phyloP scores from a whole-genome alignment of 2,113 vertebrate genomes.

The Protobothrops mucrosquamatus region DNA sequence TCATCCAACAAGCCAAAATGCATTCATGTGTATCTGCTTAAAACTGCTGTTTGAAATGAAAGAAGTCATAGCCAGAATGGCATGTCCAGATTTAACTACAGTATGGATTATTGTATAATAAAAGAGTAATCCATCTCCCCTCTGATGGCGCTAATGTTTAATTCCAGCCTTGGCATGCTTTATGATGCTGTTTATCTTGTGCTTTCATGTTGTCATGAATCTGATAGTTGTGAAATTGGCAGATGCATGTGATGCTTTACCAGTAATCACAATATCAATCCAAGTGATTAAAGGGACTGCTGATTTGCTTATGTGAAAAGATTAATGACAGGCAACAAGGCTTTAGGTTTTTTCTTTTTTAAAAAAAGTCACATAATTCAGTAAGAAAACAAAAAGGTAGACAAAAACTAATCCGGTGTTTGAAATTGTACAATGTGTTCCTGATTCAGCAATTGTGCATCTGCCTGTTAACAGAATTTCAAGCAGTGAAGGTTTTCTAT shows the following conservation, averaged over 20 bases:
- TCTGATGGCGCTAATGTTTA: slow-evolving; percentile 56
- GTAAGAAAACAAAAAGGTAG: slow-evolving; percentile 52
- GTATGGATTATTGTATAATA: slow-evolving; percentile 59
- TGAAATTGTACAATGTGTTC: slow-evolving; percentile 54
- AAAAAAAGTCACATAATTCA: slow-evolving; percentile 60
- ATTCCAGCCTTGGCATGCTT: slow-evolving; percentile 59
- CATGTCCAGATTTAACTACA: slow-evolving; percentile 52
- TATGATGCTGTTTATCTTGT: slow-evolving; percentile 60
- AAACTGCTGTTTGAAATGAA: slow-evolving; percentile 23
- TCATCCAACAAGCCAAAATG: slow-evolving; percentile 7
- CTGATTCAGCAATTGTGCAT: slow-evolving; percentile 55
- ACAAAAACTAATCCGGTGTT: slow-evolving; percentile 60
- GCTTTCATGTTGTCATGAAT: slow-evolving; percentile 53
- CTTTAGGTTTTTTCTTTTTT: slow-evolving; percentile 51
- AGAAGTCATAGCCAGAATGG: slow-evolving; percentile 37
- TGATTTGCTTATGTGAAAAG: slow-evolving; percentile 68
- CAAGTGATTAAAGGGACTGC: slow-evolving; percentile 63
- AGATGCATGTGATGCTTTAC: slow-evolving; percentile 65
- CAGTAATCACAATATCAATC: slow-evolving; percentile 55
- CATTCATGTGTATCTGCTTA: slow-evolving; percentile 30
- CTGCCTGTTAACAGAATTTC: neutral
- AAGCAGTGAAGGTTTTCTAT: neutral
- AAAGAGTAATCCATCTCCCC: slow-evolving; percentile 63
- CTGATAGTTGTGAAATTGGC: slow-evolving; percentile 54
- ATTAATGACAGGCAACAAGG: slow-evolving; percentile 62